Conservation (phyloP, 1,140 invertebrate species). For the Panagrolaimus sp. region DNA sequence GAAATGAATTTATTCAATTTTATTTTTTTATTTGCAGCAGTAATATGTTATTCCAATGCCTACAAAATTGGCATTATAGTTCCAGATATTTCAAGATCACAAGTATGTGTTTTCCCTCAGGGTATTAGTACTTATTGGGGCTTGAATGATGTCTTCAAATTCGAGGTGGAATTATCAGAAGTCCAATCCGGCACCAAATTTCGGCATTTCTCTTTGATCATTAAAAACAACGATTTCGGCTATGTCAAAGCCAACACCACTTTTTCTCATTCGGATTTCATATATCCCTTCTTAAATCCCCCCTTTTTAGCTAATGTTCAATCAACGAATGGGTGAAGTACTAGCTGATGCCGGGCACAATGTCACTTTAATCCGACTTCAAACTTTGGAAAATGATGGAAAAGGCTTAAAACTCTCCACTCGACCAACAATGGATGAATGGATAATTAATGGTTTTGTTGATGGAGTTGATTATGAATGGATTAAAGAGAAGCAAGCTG, state of each 20-base stretch:
- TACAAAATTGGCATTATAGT: constrained; percentile 8
- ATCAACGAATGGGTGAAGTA: background rate
- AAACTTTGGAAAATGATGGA: constrained; percentile 5
- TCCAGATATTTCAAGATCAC: constrained; percentile 1
- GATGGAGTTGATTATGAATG: constrained; percentile 1
- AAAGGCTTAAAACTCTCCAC: background rate
- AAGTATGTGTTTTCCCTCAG: too few species aligned
- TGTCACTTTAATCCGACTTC: constrained; percentile 3
- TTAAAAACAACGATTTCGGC: too few species aligned
- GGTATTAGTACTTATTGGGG: too few species aligned
- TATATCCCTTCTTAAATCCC: too few species aligned
- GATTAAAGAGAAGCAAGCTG: background rate
- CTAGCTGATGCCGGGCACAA: constrained; percentile 3
- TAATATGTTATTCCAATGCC: background rate
- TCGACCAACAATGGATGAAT: background rate
- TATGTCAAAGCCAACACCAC: too few species aligned
- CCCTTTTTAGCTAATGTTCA: background rate
- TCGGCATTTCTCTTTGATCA: too few species aligned
- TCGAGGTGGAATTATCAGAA: too few species aligned
- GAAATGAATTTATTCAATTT: too few species aligned
- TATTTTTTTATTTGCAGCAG: too few species aligned
- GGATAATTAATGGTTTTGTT: background rate
- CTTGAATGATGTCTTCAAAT: too few species aligned
- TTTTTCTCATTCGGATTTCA: too few species aligned
- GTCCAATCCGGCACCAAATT: too few species aligned